Base-by-base conservation (phyloP, 2,797 vertebrate species). In the Rhynchonycteris naso region DNA sequence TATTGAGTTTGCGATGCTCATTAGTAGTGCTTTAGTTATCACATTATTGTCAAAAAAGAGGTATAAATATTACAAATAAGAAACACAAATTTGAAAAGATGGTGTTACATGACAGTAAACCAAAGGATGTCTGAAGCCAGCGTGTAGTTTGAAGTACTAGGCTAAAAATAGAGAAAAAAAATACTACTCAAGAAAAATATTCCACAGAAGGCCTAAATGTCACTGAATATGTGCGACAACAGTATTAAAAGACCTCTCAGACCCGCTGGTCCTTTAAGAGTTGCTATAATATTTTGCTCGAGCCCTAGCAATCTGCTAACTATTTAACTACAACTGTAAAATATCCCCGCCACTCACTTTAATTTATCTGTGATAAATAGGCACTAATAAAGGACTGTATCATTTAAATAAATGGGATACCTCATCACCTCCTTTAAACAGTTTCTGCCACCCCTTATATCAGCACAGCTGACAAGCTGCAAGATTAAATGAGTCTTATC, bases 361-460 rank as follows among this genome's bases (percentile, higher is more conserved):
- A 81, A 78, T 76, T 82, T 95, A 50, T 76, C 81, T 81, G 5
- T 74, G 74, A 85, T 81, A 85, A 82, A 93, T 28, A 63, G 33
- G 52, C 35, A 75, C 43, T 76, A 88, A 76, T 88, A 90, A 85
- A 58, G 30, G 22, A 50, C 38, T 22, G 4, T 61, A 58, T 56
- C 43, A 79, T 75, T 91, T 82, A 68, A 75, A 58, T 83, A 66
- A 94, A 69, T 86, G 69, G 22, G 21, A 50, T 52, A 35, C 33
- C 94, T 66, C 5, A n/a, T 83, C 79, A 86, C 35, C n/a, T 30
- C 80, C 52, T 94, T 80, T 90, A 74, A 94, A 61, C 9, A 86
- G 26, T 65, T 94, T 89, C 82, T 89, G 9, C 80, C 66, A 59
- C 35, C 28, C 28, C 28, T 80, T 21, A 28, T 56, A 47, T 83